These are phyloP conservation scores for Furcula furcula DNA, from an alignment of 2,888 invertebrate species.

Conservation along the genomic window DNA sequence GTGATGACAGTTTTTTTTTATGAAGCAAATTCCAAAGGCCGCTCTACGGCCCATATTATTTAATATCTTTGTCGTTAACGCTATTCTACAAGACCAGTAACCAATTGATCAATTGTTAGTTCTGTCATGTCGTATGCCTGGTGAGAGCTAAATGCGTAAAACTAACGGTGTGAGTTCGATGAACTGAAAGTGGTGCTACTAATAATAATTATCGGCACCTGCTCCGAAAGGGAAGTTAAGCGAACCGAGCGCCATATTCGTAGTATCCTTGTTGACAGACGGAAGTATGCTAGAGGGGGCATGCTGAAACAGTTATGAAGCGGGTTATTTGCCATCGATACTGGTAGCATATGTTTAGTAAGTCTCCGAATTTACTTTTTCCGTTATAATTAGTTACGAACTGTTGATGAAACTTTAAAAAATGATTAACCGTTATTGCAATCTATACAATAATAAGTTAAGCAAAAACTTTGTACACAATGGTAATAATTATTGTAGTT, in stretches of 20 bases:
- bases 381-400: too few relatives aligned
- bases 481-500: too few relatives aligned
- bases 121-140: conserved; percentile 66
- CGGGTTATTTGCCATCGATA: conserved; percentile 17
- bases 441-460: too few relatives aligned
- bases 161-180: conserved; percentile 76
- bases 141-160: conserved; percentile 74
- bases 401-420: too few relatives aligned
- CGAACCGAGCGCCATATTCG: conserved; percentile 44
- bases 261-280: conserved; percentile 41
- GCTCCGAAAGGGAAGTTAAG: conserved; percentile 58
- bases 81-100: conserved; percentile 40
- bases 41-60: not conserved
- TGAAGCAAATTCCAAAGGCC: too few relatives aligned
- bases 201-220: conserved; percentile 76
- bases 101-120: conserved; percentile 71
- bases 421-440: too few relatives aligned
- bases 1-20: too few relatives aligned
- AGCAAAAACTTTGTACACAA: too few relatives aligned
- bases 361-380: too few relatives aligned
- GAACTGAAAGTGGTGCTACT: conserved; percentile 70
- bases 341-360: conserved; percentile 8
- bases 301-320: conserved; percentile 20
- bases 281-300: conserved; percentile 22
- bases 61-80: conserved; percentile 24